phyloP scores from a whole-genome alignment of 2,797 vertebrate species.

The Rhinogobio ventralis region DNA sequence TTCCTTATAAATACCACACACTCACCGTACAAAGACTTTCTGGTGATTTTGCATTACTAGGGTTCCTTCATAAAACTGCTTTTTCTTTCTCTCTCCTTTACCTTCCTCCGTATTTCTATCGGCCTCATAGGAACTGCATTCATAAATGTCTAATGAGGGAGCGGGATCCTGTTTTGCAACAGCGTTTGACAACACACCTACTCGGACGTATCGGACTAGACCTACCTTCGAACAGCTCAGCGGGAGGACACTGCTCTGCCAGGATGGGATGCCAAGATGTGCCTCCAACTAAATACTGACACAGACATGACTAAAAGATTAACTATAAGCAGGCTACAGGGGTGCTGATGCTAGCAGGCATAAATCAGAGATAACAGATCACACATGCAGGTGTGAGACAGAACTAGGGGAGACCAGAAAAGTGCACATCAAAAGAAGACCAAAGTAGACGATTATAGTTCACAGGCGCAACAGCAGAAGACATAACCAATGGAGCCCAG shows the following conservation, averaged over 20 bases:
- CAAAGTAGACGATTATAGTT: constrained; percentile 5
- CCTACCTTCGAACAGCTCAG: constrained; percentile 42
- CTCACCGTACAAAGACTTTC: constrained; percentile 25
- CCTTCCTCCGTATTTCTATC: constrained; percentile 14
- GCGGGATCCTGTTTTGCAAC: constrained; percentile 64
- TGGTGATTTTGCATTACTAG: constrained; percentile 41
- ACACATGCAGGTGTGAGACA: constrained; percentile 30
- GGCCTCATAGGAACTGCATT: constrained; percentile 56
- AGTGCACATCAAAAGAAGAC: constrained; percentile 13
- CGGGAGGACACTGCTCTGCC: constrained; percentile 20
- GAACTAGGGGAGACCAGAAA: constrained; percentile 33
- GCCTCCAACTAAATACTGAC: constrained; percentile 29
- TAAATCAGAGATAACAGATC: constrained; percentile 16
- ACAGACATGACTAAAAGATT: constrained; percentile 53
- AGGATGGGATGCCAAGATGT: constrained; percentile 26
- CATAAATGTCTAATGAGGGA: constrained; percentile 75
- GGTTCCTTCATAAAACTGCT: constrained; percentile 32
- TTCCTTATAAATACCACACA: not conserved
- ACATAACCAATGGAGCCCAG: not conserved
- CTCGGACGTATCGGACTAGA: constrained; percentile 22
- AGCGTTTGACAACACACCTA: constrained; percentile 62
- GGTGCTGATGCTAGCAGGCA: constrained; percentile 20
- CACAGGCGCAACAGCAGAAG: not conserved
- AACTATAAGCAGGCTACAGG: constrained; percentile 17
- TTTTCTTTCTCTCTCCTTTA: constrained; percentile 10